phyloP scores from a whole-genome alignment of 2,888 invertebrate genomes.

The Eupithecia subumbrata region DNA sequence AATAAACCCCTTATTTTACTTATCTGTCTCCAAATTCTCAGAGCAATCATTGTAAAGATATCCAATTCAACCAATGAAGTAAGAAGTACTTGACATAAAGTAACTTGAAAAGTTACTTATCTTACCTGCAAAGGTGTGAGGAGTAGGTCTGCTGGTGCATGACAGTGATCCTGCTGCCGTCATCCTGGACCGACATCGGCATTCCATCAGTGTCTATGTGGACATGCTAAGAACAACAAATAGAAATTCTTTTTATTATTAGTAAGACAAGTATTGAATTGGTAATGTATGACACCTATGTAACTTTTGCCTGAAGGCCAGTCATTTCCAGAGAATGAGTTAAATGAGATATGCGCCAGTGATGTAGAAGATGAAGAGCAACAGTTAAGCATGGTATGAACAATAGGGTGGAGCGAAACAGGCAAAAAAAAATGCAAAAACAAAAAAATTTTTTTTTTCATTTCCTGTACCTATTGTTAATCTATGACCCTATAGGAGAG shows the following conservation, averaged over 20 bases:
- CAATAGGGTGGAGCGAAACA: too few species aligned
- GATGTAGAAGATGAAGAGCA: background rate
- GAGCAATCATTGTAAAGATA: background rate
- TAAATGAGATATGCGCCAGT: background rate
- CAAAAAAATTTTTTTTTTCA: too few species aligned
- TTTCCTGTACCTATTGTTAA: too few species aligned
- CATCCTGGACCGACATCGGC: conserved; percentile 72
- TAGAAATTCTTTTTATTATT: background rate
- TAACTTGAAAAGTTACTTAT: background rate
- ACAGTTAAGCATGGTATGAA: too few species aligned
- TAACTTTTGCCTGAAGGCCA: too few species aligned
- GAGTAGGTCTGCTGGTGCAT: conserved; percentile 74
- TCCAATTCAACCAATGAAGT: background rate
- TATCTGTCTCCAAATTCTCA: background rate
- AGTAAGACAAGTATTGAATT: conserved; percentile 7
- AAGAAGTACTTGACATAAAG: background rate
- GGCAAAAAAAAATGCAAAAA: too few species aligned
- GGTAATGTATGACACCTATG: too few species aligned
- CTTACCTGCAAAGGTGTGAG: conserved; percentile 76
- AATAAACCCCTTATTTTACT: background rate
- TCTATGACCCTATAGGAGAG: too few species aligned
- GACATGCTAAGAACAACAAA: conserved; percentile 59
- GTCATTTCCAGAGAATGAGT: background rate
- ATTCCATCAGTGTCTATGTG: conserved; percentile 71
- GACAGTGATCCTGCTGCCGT: conserved; percentile 69